These are phyloP conservation scores for Pelodiscus sinensis DNA, from an alignment of 2,113 vertebrate genomes.

Conservation along the genomic window DNA sequence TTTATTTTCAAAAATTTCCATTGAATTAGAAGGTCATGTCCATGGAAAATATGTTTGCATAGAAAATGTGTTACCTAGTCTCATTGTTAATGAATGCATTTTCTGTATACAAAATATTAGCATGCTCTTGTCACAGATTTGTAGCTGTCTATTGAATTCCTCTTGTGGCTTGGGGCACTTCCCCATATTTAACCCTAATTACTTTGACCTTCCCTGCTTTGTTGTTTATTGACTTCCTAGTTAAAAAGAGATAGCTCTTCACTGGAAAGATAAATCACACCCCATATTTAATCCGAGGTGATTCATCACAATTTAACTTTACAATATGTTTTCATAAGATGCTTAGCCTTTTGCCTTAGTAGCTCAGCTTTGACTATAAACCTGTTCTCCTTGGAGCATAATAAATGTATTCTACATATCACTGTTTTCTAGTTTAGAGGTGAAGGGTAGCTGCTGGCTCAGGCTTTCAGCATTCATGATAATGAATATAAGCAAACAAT, in stretches of 20 bases:
- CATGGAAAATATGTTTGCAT: not conserved
- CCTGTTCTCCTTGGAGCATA: not conserved
- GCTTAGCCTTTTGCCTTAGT: not conserved
- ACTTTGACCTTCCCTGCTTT: not conserved
- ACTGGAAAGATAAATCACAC: not conserved
- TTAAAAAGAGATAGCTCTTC: slow-evolving; percentile 21
- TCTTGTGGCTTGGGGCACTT: not conserved
- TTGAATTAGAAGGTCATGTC: not conserved
- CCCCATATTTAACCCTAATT: not conserved
- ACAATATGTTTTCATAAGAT: not conserved
- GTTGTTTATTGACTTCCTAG: not conserved
- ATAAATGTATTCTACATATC: slow-evolving; percentile 7
- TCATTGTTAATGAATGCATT: not conserved
- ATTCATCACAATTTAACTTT: slow-evolving; percentile 44
- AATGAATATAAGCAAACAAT: too few relatives aligned
- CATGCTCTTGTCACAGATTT: not conserved
- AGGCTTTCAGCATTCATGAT: slow-evolving; percentile 9
- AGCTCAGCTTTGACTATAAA: slow-evolving; percentile 32
- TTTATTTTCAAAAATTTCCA: not conserved
- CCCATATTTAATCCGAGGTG: slow-evolving; percentile 15
- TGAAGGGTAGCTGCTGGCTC: not conserved
- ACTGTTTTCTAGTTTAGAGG: not conserved
- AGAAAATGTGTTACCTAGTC: not conserved
- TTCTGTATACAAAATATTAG: not conserved
- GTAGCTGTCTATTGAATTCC: not conserved